Percentiles rank a stretch among this genome's conserved stretches.
phyloP scores from a whole-genome alignment of 2,888 invertebrate species.

The Cosmopolites sordidus region DNA sequence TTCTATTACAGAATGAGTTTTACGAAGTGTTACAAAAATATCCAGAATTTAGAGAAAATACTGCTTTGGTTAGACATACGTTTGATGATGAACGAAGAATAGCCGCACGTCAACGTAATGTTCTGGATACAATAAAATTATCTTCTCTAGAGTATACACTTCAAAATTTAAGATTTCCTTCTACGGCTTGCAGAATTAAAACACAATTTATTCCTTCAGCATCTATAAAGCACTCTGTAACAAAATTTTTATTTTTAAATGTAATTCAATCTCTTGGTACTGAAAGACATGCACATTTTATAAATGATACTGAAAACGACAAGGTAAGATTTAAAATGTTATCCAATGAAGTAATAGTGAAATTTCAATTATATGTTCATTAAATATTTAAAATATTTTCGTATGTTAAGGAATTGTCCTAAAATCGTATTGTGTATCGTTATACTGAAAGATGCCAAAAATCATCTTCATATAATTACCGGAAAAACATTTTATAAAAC shows the following conservation, averaged over 20 bases:
- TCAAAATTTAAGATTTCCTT: conserved; percentile 47
- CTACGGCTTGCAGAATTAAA: conserved; percentile 53
- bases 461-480: too few species aligned
- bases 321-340: too few species aligned
- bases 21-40: conserved; percentile 34
- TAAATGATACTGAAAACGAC: conserved; percentile 46
- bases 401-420: too few species aligned
- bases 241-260: conserved; percentile 60
- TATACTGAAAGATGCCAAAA: too few species aligned
- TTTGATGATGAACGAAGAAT: conserved; percentile 51
- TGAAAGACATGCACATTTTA: conserved; percentile 56
- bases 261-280: conserved; percentile 63
- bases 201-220: conserved; percentile 60
- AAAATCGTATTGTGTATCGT: conserved; percentile 9
- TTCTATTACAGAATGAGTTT: conserved; percentile 36
- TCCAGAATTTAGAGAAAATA: conserved; percentile 33
- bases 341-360: too few species aligned
- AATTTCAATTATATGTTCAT: too few species aligned
- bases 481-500: too few species aligned
- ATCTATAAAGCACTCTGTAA: conserved; percentile 62
- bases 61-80: conserved; percentile 5
- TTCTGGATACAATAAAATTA: conserved; percentile 63
- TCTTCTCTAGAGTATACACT: conserved; percentile 54
- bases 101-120: conserved; percentile 58
- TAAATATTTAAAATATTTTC: too few species aligned